These are phyloP conservation scores for Heliconius charithonia DNA, from an alignment of 2,888 invertebrate genomes.

Conservation along the genomic window DNA sequence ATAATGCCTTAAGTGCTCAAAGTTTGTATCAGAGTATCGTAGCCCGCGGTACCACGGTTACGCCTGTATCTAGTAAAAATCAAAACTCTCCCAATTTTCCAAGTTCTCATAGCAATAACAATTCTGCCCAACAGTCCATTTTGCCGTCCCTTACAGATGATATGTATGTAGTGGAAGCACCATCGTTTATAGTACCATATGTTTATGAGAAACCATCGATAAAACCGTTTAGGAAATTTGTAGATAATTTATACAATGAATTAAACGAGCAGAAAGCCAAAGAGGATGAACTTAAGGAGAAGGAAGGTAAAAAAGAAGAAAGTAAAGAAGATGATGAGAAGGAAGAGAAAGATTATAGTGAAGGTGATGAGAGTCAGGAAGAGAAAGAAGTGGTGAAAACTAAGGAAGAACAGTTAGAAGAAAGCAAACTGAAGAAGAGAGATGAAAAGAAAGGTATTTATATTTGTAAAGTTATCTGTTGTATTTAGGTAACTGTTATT, in stretches of 20 bases:
- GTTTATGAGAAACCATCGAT: constrained; percentile 95
- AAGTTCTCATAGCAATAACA: not conserved
- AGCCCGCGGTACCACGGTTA: constrained; percentile 72
- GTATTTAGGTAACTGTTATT: not conserved
- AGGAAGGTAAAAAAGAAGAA: constrained; percentile 61
- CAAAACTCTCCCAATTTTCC: constrained; percentile 28
- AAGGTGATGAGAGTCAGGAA: constrained; percentile 39
- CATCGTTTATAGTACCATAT: constrained; percentile 96
- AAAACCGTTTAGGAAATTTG: constrained; percentile 89
- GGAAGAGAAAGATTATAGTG: constrained; percentile 41
- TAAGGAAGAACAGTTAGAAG: constrained; percentile 59
- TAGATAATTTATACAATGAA: constrained; percentile 85
- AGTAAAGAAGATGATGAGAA: constrained; percentile 48
- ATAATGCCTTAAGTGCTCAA: constrained; percentile 84
- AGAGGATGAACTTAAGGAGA: constrained; percentile 74
- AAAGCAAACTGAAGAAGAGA: constrained; percentile 61
- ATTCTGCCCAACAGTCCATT: constrained; percentile 84
- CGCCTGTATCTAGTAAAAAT: constrained; percentile 64
- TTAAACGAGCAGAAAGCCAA: constrained; percentile 85
- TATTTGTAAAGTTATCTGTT: not conserved
- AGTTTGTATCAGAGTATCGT: constrained; percentile 84
- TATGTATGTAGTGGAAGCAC: constrained; percentile 96
- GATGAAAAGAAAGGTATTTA: constrained; percentile 62
- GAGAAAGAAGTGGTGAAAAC: constrained; percentile 55
- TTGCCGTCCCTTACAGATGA: constrained; percentile 94